A percentile compares a stretch with the other conserved stretches of the same genome.
Conservation (phyloP, 2,888 invertebrate genomes). For the Apodemia mormo region DNA sequence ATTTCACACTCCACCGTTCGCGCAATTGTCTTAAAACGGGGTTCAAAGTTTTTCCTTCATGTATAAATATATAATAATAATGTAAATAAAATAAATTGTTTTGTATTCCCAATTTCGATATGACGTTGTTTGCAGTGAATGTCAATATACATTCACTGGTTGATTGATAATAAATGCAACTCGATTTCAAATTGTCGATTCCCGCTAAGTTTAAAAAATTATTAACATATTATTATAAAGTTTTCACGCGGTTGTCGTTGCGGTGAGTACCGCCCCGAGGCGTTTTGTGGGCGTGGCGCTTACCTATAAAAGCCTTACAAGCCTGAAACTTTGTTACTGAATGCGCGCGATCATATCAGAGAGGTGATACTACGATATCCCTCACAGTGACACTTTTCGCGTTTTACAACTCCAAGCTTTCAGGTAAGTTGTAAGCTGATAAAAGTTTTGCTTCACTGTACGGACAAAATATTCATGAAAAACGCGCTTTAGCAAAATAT, state of each 20-base stretch:
- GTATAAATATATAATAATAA: no score
- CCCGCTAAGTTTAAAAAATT: conserved; percentile 38
- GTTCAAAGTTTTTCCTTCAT: no score
- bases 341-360: conserved; percentile 67
- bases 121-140: no score
- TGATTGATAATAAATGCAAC: no score
- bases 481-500: conserved; percentile 12
- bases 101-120: no score
- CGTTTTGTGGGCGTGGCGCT: conserved; percentile 72
- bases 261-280: conserved; percentile 57
- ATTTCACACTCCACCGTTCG: no score
- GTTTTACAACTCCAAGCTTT: conserved; percentile 34
- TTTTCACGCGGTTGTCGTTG: conserved; percentile 40
- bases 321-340: conserved; percentile 70
- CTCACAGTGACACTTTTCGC: conserved; percentile 40
- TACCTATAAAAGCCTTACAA: conserved; percentile 70
- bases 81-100: no score
- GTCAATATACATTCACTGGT: no score
- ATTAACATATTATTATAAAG: conserved; percentile 41
- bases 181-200: no score
- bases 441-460: conserved; percentile 36
- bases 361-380: conserved; percentile 50
- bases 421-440: conserved; percentile 44
- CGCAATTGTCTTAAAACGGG: no score
- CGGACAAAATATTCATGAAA: conserved; percentile 39